A percentile compares a stretch with the other conserved stretches of the same genome.
These are phyloP conservation scores for Ophion ventricosus DNA, from an alignment of 2,888 invertebrate species.

Conservation along the genomic window DNA sequence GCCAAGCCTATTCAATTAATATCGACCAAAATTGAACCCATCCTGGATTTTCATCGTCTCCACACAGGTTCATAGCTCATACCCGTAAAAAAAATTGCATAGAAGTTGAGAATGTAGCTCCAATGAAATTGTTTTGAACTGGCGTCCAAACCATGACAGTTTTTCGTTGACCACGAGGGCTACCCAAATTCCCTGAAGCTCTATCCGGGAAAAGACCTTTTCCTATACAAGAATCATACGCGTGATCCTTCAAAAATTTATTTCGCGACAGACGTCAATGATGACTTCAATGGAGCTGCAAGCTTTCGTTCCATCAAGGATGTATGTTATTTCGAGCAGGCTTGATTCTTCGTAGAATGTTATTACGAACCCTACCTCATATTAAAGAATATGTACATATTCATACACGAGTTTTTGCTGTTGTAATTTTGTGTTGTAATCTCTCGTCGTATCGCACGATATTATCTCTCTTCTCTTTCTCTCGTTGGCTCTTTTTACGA, in stretches of 20 bases:
- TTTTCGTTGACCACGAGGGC: no score
- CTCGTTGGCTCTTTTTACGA: constrained; percentile 41
- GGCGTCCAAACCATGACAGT: no score
- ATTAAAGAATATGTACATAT: constrained; percentile 9
- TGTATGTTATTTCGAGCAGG: background rate
- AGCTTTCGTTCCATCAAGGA: background rate
- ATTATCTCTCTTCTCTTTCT: constrained; percentile 49
- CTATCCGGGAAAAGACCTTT: background rate
- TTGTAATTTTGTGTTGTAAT: constrained; percentile 57
- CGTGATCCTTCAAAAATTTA: background rate
- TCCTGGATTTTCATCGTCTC: background rate
- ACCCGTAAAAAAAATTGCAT: background rate
- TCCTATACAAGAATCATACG: background rate
- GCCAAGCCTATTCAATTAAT: background rate
- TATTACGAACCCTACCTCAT: constrained; percentile 2
- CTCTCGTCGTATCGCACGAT: constrained; percentile 44
- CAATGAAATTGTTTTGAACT: no score
- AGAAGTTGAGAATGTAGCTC: no score
- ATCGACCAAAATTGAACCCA: background rate
- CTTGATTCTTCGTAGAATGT: no score
- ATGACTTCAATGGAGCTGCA: background rate
- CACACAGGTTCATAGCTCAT: background rate
- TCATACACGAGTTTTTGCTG: constrained; percentile 15
- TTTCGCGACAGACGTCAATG: background rate
- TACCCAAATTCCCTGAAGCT: no score